Evolutionary conservation across 2,113 vertebrate genomes (phyloP).

Genomic region (Datnioides undecimradiatus): DNA sequence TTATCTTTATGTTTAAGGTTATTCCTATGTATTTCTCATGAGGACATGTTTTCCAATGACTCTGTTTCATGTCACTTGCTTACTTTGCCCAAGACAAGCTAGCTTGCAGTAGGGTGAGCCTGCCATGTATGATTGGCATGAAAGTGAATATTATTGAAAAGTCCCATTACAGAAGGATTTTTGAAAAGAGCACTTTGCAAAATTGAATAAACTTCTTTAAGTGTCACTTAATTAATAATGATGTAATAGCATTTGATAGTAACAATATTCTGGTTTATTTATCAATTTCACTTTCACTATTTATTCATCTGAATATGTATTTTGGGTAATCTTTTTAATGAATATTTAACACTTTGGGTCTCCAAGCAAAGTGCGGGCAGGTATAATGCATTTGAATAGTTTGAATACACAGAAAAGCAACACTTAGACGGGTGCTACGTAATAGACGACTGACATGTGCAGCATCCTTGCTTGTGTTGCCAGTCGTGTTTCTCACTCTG

Average conservation of each 20-base stretch:
- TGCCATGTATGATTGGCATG: not conserved
- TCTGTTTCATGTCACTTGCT: too few species aligned
- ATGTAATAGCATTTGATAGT: too few species aligned
- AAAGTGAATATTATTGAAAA: not conserved
- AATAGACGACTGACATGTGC: conserved; percentile 27
- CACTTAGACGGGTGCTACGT: not conserved
- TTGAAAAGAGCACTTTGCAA: not conserved
- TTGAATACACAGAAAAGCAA: conserved; percentile 12
- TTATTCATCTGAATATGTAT: not conserved
- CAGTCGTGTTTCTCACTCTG: conserved; percentile 45
- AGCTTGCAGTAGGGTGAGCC: not conserved
- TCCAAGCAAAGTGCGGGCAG: not conserved
- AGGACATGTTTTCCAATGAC: too few species aligned
- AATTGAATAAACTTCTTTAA: too few species aligned
- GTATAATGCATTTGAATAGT: conserved; percentile 9
- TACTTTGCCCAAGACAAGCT: not conserved
- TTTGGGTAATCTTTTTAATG: not conserved
- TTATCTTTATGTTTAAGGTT: too few species aligned
- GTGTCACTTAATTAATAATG: too few species aligned
- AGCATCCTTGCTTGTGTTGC: conserved; percentile 13
- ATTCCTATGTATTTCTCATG: too few species aligned
- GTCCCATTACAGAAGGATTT: not conserved
- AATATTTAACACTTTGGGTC: not conserved
- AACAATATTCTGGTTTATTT: not conserved
- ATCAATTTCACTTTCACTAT: not conserved